Conservation (phyloP, 2,113 vertebrate genomes). For the Pionites leucogaster region DNA sequence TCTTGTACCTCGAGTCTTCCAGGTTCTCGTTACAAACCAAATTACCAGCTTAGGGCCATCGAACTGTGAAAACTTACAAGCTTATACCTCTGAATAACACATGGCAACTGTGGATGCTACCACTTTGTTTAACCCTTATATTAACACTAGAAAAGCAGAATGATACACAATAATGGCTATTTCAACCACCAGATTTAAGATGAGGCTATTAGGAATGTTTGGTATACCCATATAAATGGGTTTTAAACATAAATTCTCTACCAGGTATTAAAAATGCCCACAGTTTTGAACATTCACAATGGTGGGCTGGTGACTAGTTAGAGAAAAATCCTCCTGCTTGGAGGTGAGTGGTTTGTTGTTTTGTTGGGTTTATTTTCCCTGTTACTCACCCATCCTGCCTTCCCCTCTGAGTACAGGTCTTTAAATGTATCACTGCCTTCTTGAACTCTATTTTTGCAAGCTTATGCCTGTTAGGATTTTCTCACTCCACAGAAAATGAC, state of each 20-base stretch:
- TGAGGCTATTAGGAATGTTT: not conserved
- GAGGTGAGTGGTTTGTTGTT: not conserved
- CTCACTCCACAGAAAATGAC: not conserved
- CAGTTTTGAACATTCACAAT: not conserved
- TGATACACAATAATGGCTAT: not conserved
- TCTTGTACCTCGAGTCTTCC: conserved; percentile 1
- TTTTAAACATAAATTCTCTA: not conserved
- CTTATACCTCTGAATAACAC: not conserved
- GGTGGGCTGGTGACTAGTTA: not conserved
- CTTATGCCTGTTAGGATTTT: not conserved
- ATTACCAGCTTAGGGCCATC: not conserved
- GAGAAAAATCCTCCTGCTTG: not conserved
- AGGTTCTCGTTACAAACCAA: not conserved
- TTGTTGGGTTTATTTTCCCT: not conserved
- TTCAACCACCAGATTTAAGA: not conserved
- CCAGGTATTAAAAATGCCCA: not conserved
- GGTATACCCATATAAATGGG: not conserved
- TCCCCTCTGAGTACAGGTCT: not conserved
- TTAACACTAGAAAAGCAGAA: not conserved
- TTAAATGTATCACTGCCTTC: not conserved
- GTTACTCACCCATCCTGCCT: not conserved
- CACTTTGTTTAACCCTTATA: not conserved
- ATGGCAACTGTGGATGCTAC: not conserved
- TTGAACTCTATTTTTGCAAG: not conserved
- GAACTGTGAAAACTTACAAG: not conserved